Conservation (phyloP, 2,113 vertebrate species). For the Crotalus tigris region DNA sequence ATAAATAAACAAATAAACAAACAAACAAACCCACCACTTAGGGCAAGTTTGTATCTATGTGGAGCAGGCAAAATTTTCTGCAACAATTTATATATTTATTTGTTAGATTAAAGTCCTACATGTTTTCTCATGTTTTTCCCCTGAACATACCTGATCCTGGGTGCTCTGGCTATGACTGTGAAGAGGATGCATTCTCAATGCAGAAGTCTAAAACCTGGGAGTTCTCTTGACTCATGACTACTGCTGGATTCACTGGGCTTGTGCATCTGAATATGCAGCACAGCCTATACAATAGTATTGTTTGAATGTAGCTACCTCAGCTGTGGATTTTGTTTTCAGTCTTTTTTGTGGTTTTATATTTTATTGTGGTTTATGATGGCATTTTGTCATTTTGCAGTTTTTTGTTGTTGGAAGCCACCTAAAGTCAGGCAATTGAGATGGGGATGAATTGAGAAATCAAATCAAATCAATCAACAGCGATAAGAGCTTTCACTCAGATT, state of each 20-base stretch:
- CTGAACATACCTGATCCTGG: not conserved
- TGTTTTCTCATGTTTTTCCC: no score
- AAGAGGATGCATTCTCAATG: not conserved
- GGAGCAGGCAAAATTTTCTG: no score
- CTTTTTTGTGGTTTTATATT: not conserved
- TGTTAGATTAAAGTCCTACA: no score
- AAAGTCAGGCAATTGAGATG: not conserved
- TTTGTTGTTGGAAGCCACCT: not conserved
- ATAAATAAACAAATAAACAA: no score
- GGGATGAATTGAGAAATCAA: not conserved
- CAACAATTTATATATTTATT: no score
- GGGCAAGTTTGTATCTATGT: no score
- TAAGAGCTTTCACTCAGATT: not conserved
- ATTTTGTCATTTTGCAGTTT: not conserved
- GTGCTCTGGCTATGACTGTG: not conserved
- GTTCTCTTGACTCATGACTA: not conserved
- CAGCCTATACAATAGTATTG: not conserved
- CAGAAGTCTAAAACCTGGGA: not conserved
- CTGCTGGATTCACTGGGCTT: not conserved
- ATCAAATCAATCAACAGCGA: not conserved
- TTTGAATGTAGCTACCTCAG: not conserved
- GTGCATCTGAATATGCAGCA: not conserved
- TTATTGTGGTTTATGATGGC: not conserved
- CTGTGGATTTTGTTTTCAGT: not conserved
- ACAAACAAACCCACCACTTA: no score